Conservation (phyloP, 1,140 invertebrate genomes). For the Copidosoma floridanum region DNA sequence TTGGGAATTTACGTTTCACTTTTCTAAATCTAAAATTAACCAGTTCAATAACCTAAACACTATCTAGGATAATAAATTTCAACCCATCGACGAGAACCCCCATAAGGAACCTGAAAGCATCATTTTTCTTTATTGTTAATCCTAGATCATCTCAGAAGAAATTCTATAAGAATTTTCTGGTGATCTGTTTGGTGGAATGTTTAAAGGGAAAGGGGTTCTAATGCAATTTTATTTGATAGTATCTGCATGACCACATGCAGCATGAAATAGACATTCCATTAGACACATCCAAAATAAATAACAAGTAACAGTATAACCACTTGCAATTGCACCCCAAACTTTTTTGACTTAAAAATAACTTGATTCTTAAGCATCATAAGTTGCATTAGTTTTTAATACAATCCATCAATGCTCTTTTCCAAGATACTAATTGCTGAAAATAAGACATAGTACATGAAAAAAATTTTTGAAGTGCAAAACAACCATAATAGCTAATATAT, state of each 20-base stretch:
- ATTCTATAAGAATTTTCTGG: background rate
- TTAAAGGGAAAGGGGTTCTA: background rate
- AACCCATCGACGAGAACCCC: conserved; percentile 19
- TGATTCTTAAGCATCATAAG: no score
- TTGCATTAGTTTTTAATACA: no score
- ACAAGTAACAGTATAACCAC: no score
- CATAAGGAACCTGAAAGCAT: conserved; percentile 24
- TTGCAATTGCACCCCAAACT: no score
- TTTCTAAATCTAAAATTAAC: background rate
- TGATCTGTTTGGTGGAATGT: conserved; percentile 10
- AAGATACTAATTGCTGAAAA: no score
- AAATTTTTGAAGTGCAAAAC: no score
- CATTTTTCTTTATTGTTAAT: conserved; percentile 11
- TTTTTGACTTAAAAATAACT: no score
- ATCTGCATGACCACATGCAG: background rate
- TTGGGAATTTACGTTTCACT: background rate
- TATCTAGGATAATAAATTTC: conserved; percentile 1
- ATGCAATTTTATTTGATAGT: conserved; percentile 15
- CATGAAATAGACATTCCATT: background rate
- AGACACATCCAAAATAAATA: background rate
- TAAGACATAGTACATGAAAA: no score
- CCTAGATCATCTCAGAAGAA: background rate
- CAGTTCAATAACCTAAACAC: background rate
- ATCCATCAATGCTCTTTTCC: no score
- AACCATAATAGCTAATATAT: no score